phyloP scores from a whole-genome alignment of 2,113 vertebrate species.

The Stigmatopora argus region DNA sequence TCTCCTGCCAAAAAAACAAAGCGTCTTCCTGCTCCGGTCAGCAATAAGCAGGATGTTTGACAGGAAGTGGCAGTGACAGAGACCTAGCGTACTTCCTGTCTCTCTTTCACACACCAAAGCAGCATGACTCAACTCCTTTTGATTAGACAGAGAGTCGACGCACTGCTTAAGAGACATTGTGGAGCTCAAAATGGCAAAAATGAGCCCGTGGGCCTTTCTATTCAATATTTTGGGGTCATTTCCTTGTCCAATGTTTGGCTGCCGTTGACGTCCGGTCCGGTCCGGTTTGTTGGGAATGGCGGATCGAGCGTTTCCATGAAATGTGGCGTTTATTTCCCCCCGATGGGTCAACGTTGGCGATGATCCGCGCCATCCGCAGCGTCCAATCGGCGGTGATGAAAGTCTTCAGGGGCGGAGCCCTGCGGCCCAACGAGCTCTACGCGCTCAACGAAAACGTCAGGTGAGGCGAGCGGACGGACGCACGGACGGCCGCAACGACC shows the following conservation, averaged over 20 bases:
- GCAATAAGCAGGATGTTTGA: slow-evolving; percentile 48
- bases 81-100: slow-evolving; percentile 34
- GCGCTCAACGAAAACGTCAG: slow-evolving; percentile 90
- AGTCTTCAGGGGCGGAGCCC: slow-evolving; percentile 85
- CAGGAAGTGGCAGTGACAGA: slow-evolving; percentile 34
- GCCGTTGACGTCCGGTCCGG: too few species aligned
- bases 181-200: too few species aligned
- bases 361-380: slow-evolving; percentile 49
- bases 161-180: too few species aligned
- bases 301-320: background rate
- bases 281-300: too few species aligned
- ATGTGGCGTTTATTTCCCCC: background rate
- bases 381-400: slow-evolving; percentile 93
- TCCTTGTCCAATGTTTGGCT: too few species aligned
- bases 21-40: slow-evolving; percentile 14
- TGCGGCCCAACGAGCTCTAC: slow-evolving; percentile 86
- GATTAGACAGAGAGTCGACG: too few species aligned
- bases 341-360: slow-evolving; percentile 1
- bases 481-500: slow-evolving; percentile 61
- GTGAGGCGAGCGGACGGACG: slow-evolving; percentile 51
- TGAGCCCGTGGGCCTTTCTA: too few species aligned
- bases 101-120: background rate
- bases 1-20: too few species aligned
- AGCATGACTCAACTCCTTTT: too few species aligned
- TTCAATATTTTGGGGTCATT: too few species aligned